Evolutionary conservation across 2,888 invertebrate genomes (phyloP).

Genomic region (Chesias legatella): DNA sequence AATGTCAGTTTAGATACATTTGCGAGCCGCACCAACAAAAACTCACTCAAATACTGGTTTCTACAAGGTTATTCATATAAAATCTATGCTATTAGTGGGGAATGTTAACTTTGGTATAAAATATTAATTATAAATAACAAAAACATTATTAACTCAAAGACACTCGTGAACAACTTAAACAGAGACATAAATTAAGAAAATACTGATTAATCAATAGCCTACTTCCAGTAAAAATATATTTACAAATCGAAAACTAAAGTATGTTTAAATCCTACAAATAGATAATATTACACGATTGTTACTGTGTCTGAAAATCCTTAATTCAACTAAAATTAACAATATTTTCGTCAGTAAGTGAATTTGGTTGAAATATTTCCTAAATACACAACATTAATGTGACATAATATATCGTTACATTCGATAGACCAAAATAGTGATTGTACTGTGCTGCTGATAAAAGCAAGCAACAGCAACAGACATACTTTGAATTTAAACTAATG

Average conservation of each 20-base stretch:
- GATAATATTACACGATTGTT: constrained; percentile 21
- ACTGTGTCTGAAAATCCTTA: too few relatives aligned
- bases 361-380: too few relatives aligned
- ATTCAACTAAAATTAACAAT: too few relatives aligned
- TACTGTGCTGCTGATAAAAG: background rate
- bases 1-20: constrained; percentile 70
- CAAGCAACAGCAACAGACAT: background rate
- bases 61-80: constrained; percentile 40
- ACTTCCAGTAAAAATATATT: constrained; percentile 66
- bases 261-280: constrained; percentile 25
- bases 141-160: constrained; percentile 72
- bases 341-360: too few relatives aligned
- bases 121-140: constrained; percentile 79
- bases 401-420: too few relatives aligned
- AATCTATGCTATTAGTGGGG: constrained; percentile 81
- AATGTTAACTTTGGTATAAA: constrained; percentile 88
- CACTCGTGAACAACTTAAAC: constrained; percentile 71
- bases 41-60: constrained; percentile 46
- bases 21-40: constrained; percentile 52
- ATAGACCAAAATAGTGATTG: too few relatives aligned
- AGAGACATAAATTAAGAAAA: constrained; percentile 76
- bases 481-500: constrained; percentile 6
- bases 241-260: constrained; percentile 67
- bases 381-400: too few relatives aligned
- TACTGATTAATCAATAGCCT: constrained; percentile 74